phyloP scores from a whole-genome alignment of 2,113 vertebrate species.

The Hippoglossus stenolepis region DNA sequence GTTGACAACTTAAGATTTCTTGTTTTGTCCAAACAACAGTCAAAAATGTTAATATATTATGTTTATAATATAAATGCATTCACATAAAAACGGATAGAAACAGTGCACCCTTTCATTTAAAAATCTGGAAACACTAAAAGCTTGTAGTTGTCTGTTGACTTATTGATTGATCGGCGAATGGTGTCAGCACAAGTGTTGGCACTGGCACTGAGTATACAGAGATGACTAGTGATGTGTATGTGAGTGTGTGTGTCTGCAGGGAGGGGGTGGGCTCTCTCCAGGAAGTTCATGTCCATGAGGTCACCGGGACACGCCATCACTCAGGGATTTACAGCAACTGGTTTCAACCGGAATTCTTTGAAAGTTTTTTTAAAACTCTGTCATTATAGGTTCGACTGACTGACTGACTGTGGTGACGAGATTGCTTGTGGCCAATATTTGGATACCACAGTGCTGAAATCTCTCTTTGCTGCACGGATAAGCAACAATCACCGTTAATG shows the following conservation, averaged over 20 bases:
- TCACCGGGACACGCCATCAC: slow-evolving; percentile 56
- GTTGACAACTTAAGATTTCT: not conserved
- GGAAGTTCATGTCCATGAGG: slow-evolving; percentile 74
- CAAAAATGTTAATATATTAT: not conserved
- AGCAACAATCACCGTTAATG: slow-evolving; percentile 27
- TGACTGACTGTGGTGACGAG: not conserved
- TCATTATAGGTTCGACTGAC: slow-evolving; percentile 17
- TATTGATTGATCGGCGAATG: not conserved
- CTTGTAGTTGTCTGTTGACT: not conserved
- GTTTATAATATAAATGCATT: not conserved
- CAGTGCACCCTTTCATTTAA: too few relatives aligned
- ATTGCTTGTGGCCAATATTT: slow-evolving; percentile 6
- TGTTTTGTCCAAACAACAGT: not conserved
- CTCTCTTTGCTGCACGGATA: slow-evolving; percentile 25
- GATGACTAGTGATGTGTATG: slow-evolving; percentile 58
- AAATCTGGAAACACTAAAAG: not conserved
- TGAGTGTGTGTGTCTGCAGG: slow-evolving; percentile 10
- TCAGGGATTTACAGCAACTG: slow-evolving; percentile 70
- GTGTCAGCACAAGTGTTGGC: not conserved
- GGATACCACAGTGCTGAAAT: not conserved
- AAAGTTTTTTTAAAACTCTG: slow-evolving; percentile 25
- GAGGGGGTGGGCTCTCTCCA: slow-evolving; percentile 39
- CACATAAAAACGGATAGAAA: too few relatives aligned
- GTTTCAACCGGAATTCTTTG: slow-evolving; percentile 62
- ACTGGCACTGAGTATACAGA: slow-evolving; percentile 28